Evolutionary conservation across 2,888 invertebrate genomes (phyloP).

Genomic region (Rhopalosiphum nymphaeae): DNA sequence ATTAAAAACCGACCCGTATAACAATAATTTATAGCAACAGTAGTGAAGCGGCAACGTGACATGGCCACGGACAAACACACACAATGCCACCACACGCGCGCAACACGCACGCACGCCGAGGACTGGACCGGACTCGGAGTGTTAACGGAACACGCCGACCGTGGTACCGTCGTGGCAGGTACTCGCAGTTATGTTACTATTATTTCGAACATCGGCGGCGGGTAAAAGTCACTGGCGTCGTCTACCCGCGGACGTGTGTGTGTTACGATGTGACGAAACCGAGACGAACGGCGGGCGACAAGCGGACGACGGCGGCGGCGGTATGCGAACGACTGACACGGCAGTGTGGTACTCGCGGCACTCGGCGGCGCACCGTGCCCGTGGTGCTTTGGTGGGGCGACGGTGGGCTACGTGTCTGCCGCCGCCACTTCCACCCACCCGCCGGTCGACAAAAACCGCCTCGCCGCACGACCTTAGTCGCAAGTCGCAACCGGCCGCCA

Average conservation of each 20-base stretch:
- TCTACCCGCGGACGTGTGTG: background rate
- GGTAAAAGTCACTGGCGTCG: background rate
- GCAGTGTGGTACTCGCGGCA: background rate
- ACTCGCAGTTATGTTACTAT: background rate
- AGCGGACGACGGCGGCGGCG: background rate
- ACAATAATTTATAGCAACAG: background rate
- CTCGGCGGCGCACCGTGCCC: slow-evolving; percentile 34
- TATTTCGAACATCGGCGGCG: background rate
- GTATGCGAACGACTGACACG: slow-evolving; percentile 43
- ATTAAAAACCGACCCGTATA: background rate
- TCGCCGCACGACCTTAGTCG: background rate
- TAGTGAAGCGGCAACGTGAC: background rate
- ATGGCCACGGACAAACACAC: slow-evolving; percentile 18
- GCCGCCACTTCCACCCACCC: background rate
- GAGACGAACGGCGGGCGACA: background rate
- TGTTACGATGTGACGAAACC: no score
- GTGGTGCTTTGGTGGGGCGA: background rate
- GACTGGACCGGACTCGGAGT: background rate
- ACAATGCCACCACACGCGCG: background rate
- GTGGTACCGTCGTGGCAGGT: background rate
- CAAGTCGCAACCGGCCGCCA: background rate
- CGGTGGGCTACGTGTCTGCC: slow-evolving; percentile 44
- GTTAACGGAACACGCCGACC: background rate
- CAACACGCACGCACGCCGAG: background rate
- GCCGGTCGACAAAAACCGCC: background rate